Evolutionary conservation across 2,888 invertebrate species (phyloP).

Genomic region (Yponomeuta plumbellus): DNA sequence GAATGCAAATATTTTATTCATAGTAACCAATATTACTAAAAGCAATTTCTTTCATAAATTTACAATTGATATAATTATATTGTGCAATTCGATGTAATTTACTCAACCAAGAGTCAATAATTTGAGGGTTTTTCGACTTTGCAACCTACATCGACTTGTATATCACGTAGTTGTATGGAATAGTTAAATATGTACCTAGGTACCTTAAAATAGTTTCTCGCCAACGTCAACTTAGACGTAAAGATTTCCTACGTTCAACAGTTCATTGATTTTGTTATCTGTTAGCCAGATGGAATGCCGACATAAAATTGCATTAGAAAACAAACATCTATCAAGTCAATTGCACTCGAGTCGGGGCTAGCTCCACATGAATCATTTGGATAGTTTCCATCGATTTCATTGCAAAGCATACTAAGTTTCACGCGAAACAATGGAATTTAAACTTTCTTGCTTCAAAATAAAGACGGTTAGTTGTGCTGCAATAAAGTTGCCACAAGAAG

Average conservation of each 20-base stretch:
- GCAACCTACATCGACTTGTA: too few relatives aligned
- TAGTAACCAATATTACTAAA: too few relatives aligned
- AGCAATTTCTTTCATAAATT: too few relatives aligned
- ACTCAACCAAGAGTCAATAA: too few relatives aligned
- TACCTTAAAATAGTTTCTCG: too few relatives aligned
- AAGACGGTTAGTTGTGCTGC: not conserved
- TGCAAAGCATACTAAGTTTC: not conserved
- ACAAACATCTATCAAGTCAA: not conserved
- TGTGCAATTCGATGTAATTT: too few relatives aligned
- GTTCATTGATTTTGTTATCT: conserved; percentile 1
- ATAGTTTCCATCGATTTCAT: not conserved
- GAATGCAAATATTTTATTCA: too few relatives aligned
- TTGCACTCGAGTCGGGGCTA: not conserved
- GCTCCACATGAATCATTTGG: not conserved
- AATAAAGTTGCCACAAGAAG: conserved; percentile 24
- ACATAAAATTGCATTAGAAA: not conserved
- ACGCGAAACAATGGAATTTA: not conserved
- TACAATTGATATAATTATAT: too few relatives aligned
- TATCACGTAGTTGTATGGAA: too few relatives aligned
- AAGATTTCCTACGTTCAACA: not conserved
- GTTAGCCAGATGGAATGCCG: not conserved
- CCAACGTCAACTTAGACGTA: not conserved
- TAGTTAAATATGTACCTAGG: too few relatives aligned
- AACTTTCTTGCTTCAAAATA: not conserved
- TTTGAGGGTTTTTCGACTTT: too few relatives aligned